Percentiles rank a stretch among this genome's conserved stretches.
These are phyloP conservation scores for Eupithecia inturbata DNA, from an alignment of 2,888 invertebrate species.

Conservation along the genomic window DNA sequence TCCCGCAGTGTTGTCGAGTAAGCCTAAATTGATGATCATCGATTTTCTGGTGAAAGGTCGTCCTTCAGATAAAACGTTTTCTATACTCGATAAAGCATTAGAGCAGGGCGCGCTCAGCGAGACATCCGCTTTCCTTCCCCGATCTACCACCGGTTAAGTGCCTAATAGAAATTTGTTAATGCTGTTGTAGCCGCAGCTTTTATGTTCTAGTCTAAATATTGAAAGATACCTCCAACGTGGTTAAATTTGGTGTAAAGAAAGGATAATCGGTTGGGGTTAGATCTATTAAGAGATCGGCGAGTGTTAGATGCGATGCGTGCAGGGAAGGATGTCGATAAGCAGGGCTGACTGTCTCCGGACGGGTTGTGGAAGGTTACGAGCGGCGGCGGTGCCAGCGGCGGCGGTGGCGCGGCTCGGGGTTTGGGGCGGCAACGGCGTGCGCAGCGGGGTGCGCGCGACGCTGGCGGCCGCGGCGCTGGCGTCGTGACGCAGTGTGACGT, in stretches of 20 bases:
- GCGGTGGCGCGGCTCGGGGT: conserved; percentile 65
- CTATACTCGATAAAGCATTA: conserved; percentile 57
- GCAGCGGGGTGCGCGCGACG: conserved; percentile 70
- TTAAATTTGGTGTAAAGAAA: conserved; percentile 30
- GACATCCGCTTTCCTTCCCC: conserved; percentile 54
- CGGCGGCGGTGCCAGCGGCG: conserved; percentile 73
- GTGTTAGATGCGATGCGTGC: conserved; percentile 43
- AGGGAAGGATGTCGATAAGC: conserved; percentile 64
- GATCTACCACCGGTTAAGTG: conserved; percentile 53
- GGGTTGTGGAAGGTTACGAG: conserved; percentile 78
- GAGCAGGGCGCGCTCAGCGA: conserved; percentile 54
- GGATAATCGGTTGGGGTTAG: conserved; percentile 6
- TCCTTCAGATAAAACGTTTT: conserved; percentile 55
- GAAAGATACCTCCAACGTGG: conserved; percentile 38
- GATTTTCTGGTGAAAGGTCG: conserved; percentile 44
- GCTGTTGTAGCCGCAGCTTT: conserved; percentile 45
- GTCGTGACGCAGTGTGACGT: conserved; percentile 88
- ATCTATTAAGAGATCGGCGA: conserved; percentile 23
- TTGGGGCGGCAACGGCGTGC: conserved; percentile 72
- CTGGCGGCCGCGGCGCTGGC: conserved; percentile 77
- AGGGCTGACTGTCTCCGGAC: conserved; percentile 74
- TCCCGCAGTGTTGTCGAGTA: conserved; percentile 2
- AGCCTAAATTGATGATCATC: conserved; percentile 25
- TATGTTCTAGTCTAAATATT: conserved; percentile 41
- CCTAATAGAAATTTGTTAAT: conserved; percentile 59